phyloP scores from a whole-genome alignment of 1,140 invertebrate genomes.

The Stegodyphus mimosarum region DNA sequence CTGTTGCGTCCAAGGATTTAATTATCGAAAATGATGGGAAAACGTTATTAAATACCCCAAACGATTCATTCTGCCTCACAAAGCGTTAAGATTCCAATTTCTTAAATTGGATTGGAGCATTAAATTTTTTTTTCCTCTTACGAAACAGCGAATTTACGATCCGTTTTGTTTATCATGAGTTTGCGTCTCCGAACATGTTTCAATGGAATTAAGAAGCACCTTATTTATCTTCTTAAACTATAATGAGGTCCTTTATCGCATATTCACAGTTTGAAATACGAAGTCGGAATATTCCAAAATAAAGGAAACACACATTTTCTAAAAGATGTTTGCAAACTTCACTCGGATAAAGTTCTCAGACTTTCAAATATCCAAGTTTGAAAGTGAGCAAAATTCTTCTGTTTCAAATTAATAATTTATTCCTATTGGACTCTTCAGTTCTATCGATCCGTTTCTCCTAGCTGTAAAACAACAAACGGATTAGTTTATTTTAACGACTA shows the following conservation, averaged over 20 bases:
- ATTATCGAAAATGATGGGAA: constrained; percentile 61
- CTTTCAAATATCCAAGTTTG: too few relatives aligned
- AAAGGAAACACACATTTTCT: too few relatives aligned
- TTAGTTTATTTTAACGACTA: too few relatives aligned
- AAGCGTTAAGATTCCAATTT: constrained; percentile 58
- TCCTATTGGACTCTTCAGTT: too few relatives aligned
- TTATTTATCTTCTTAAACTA: constrained; percentile 43
- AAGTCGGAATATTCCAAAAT: neutral
- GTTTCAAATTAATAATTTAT: too few relatives aligned
- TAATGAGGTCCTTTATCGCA: constrained; percentile 48
- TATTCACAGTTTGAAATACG: neutral
- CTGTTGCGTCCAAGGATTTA: constrained; percentile 47
- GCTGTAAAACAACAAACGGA: too few relatives aligned
- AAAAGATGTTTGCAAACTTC: too few relatives aligned
- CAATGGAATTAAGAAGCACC: constrained; percentile 34
- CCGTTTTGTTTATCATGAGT: constrained; percentile 35
- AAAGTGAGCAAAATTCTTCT: too few relatives aligned
- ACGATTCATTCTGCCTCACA: constrained; percentile 40
- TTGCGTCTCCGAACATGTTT: constrained; percentile 5
- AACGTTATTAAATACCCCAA: constrained; percentile 57
- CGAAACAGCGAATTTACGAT: constrained; percentile 19
- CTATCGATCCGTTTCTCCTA: too few relatives aligned
- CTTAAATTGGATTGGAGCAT: constrained; percentile 55
- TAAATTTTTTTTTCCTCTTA: constrained; percentile 19
- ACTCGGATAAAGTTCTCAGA: too few relatives aligned